Conservation (phyloP, 2,113 vertebrate genomes). For the Nanorana parkeri region DNA sequence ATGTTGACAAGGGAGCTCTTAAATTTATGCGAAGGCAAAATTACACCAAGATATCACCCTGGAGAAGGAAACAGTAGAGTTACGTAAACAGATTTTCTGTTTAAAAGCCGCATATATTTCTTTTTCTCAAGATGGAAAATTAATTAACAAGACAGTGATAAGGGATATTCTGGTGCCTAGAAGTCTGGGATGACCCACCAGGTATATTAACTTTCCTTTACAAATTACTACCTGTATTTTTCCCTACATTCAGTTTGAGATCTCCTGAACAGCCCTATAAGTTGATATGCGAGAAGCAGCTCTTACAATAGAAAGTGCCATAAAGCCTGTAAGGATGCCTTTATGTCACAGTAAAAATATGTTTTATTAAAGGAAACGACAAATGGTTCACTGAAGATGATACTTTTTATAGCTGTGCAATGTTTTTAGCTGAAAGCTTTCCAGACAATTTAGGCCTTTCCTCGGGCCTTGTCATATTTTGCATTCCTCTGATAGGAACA, state of each 20-base stretch:
- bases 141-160: not conserved
- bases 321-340: not conserved
- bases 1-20: no score
- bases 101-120: not conserved
- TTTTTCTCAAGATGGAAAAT: slow-evolving; percentile 3
- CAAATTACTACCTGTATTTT: not conserved
- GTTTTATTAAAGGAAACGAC: slow-evolving; percentile 43
- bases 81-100: not conserved
- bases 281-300: not conserved
- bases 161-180: slow-evolving; percentile 16
- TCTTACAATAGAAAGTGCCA: not conserved
- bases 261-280: not conserved
- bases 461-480: slow-evolving; percentile 43
- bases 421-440: slow-evolving; percentile 44
- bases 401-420: slow-evolving; percentile 39
- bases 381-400: slow-evolving; percentile 42
- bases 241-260: not conserved
- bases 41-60: not conserved
- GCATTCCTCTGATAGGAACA: slow-evolving; percentile 34
- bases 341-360: slow-evolving; percentile 35
- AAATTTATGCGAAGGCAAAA: no score
- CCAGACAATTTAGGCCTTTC: slow-evolving; percentile 47
- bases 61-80: not conserved
- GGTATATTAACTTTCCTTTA: not conserved
- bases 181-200: slow-evolving; percentile 10